Base-by-base conservation (phyloP, 2,113 vertebrate species). In the Origma solitaria region DNA sequence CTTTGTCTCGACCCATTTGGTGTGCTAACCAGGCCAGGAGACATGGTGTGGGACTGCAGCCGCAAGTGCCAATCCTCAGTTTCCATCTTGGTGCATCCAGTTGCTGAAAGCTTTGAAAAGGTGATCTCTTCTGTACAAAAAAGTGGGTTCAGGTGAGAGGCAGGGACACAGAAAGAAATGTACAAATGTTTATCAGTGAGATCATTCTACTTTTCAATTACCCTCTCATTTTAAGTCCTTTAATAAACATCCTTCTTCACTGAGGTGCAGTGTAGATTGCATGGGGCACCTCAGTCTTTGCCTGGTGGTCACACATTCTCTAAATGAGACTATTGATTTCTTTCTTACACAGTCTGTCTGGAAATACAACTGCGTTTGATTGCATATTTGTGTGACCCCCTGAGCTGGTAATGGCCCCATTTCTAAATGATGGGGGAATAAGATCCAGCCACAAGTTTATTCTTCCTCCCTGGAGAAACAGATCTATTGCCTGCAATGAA, bases 391-490 rank as follows among this genome's bases (percentile, higher is more conserved):
- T 77, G 47, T 84, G 92, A 94, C 86, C 64, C 88, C 64, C 82
- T 64, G 58, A 75, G 86, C 8, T 91, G 69, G 91, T 93, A 94
- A 94, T 70, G 88, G 80, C 72, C 72, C 42, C 76, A 60, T 94
- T 95, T 91, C 72, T 40, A 86, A 90, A 83, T 51, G 76, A 86
- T 80, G 80, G 68, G 62, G 72, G 80, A 94, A 83, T 80, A 70
- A 77, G 86, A 84, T 92, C 76, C 68, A 95, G 92, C 95, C 2
- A 0, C 64, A 94, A 91, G 91, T 90, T 94, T 94, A 86, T 65
- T 93, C 83, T 93, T 88, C 64, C 88, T 94, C 95, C 88, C 94
- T 75, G 60, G 88, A 94, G 95, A 95, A 92, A 68, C 44, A 88
- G 38, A 75, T 82, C 86, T 91, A 94, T 75, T 94, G 86, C 91